Evolutionary conservation across 2,888 invertebrate genomes (phyloP).

Genomic region (Philonicus albiceps): DNA sequence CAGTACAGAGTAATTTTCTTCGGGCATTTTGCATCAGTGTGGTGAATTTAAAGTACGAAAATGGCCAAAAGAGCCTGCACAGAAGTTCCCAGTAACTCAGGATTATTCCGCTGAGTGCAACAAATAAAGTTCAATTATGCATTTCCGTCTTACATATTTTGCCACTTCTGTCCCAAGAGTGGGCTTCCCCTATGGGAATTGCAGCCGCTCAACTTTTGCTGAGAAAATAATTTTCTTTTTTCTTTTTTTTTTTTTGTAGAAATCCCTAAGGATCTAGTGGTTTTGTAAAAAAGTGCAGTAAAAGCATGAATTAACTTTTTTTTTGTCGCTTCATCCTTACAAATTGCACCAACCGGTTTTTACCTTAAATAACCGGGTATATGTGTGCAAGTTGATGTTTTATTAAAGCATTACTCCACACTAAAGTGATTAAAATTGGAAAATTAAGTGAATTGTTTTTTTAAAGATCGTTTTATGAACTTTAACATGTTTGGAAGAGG

Average conservation of each 20-base stretch:
- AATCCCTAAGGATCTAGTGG: not conserved
- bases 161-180: not conserved
- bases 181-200: not conserved
- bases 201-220: not conserved
- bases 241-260: too few relatives aligned
- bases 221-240: not conserved
- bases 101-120: slow-evolving; percentile 35
- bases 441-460: not conserved
- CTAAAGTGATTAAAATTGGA: not conserved
- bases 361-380: not conserved
- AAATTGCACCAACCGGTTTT: not conserved
- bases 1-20: not conserved
- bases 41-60: slow-evolving; percentile 6
- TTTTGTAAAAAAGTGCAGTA: not conserved
- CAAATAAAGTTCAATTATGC: slow-evolving; percentile 42
- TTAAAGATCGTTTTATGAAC: too few relatives aligned
- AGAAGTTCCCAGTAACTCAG: slow-evolving; percentile 13
- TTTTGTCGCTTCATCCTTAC: not conserved
- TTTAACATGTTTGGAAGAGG: not conserved
- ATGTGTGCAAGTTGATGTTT: not conserved
- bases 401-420: not conserved
- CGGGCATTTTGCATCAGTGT: slow-evolving; percentile 2
- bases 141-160: slow-evolving; percentile 23
- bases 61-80: not conserved
- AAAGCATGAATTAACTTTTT: not conserved